Percentiles rank a stretch among this genome's conserved stretches.
Conservation (phyloP, 2,888 invertebrate genomes). For the Apotomis turbidana region DNA sequence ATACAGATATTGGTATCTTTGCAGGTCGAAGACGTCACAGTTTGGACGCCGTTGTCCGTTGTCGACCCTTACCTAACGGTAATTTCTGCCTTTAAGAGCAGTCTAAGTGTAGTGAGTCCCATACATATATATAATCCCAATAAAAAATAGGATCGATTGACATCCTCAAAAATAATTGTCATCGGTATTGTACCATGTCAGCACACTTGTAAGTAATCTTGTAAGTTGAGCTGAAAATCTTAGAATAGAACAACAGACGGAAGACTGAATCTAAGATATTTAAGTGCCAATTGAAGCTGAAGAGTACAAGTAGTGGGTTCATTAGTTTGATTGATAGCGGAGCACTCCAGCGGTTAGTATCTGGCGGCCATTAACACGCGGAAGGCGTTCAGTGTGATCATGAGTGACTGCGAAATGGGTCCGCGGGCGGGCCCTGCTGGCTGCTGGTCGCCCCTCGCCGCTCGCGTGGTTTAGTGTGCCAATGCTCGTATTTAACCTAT, state of each 20-base stretch:
- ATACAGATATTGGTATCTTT: too few relatives aligned
- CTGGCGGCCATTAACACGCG: background rate
- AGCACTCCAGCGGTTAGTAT: background rate
- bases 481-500: conserved; percentile 40
- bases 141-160: too few relatives aligned
- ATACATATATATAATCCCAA: too few relatives aligned
- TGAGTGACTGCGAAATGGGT: conserved; percentile 13
- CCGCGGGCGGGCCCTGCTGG: background rate
- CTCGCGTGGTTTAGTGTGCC: conserved; percentile 26
- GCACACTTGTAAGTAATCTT: too few relatives aligned
- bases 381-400: conserved; percentile 10
- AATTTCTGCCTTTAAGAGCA: too few relatives aligned
- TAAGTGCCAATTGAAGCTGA: background rate
- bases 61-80: too few relatives aligned
- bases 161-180: too few relatives aligned
- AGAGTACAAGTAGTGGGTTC: background rate
- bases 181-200: too few relatives aligned
- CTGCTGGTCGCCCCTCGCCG: conserved; percentile 22
- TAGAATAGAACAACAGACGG: background rate
- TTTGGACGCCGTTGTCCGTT: too few relatives aligned
- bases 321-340: background rate
- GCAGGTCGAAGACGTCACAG: too few relatives aligned
- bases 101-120: too few relatives aligned
- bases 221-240: background rate
- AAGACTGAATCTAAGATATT: background rate